Evolutionary conservation across 2,113 vertebrate genomes (phyloP), one percentile per base, ranked within the genome.

Genomic region (Forbesichthys agassizii): DNA sequence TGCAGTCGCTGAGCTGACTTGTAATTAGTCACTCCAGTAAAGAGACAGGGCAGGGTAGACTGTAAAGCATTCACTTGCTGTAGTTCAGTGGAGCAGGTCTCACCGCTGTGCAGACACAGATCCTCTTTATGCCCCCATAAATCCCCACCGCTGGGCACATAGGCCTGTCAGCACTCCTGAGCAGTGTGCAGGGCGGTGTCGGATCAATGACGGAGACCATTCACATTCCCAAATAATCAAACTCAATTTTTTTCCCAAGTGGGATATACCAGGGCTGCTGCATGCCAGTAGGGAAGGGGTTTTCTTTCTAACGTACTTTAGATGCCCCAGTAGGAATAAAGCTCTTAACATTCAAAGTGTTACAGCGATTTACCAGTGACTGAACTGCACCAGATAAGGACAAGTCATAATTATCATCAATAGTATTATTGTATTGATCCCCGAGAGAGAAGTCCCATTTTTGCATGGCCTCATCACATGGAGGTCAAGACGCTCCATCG

Each of bases 91-190:
- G 79, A 87, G 79, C 85, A 82, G 84, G 83, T 87, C 84, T 80
- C 71, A 59, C 68, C 61, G 47, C 67, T 71, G 63, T 20, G 42
- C 80, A 82, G 82, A 78, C 78, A 80, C 63, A 68, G 84, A 92
- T 88, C 87, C 88, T 84, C 78, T 92, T 90, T 86, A 91, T 90
- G 91, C 83, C 86, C 73, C 74, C 68, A 84, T 91, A 88, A 91
- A 92, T 90, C 85, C 84, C 78, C 69, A 67, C 54, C 74, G 77
- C 82, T 82, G 82, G 78, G 79, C 85, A 88, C 84, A 8, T 42
- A 42, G 36, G 77, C 73, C 83, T 83, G 86, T 88, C 84, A 87
- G 78, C 80, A 59, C 77, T 80, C 72, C 77, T 53, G 65, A 71
- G 77, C 54, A 27, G 82, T 53, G 65, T 69, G 77, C 54, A 27